Evolutionary conservation across 2,888 invertebrate species (phyloP).

Genomic region (Myathropa florea): DNA sequence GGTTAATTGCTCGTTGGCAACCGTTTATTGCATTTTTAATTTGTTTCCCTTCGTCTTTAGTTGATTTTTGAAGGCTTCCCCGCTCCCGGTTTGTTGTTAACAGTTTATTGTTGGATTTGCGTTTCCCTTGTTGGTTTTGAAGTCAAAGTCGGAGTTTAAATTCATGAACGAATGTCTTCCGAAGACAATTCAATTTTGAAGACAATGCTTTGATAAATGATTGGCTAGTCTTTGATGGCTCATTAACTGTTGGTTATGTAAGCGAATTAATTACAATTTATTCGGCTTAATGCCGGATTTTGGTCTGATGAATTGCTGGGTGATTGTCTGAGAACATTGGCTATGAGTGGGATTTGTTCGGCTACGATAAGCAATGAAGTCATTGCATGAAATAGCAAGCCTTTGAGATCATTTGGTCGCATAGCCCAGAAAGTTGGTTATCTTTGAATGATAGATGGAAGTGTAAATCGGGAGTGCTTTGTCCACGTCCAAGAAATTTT

Average conservation of each 20-base stretch:
- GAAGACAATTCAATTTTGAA: neutral
- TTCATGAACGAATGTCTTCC: too few relatives aligned
- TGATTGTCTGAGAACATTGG: neutral
- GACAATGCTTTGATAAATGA: neutral
- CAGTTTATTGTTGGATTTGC: slow-evolving; percentile 25
- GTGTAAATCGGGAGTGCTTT: too few relatives aligned
- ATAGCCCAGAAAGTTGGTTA: too few relatives aligned
- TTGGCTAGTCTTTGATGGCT: neutral
- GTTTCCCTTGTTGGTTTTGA: neutral
- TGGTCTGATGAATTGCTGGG: neutral
- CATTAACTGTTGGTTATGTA: neutral
- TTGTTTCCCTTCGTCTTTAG: slow-evolving; percentile 34
- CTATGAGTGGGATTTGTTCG: neutral
- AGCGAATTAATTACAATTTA: neutral
- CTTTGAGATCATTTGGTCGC: neutral
- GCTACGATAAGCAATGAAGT: neutral
- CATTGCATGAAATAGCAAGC: neutral
- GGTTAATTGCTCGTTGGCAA: slow-evolving; percentile 56
- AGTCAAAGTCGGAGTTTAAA: neutral
- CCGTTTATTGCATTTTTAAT: slow-evolving; percentile 63
- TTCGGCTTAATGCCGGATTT: neutral
- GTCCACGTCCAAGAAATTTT: too few relatives aligned
- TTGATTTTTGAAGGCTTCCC: slow-evolving; percentile 34
- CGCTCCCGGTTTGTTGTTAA: slow-evolving; percentile 6
- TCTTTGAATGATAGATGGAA: neutral